A percentile compares a stretch with the other conserved stretches of the same genome.
Evolutionary conservation across 2,888 invertebrate genomes (phyloP).

Genomic region (Dugesia japonica): DNA sequence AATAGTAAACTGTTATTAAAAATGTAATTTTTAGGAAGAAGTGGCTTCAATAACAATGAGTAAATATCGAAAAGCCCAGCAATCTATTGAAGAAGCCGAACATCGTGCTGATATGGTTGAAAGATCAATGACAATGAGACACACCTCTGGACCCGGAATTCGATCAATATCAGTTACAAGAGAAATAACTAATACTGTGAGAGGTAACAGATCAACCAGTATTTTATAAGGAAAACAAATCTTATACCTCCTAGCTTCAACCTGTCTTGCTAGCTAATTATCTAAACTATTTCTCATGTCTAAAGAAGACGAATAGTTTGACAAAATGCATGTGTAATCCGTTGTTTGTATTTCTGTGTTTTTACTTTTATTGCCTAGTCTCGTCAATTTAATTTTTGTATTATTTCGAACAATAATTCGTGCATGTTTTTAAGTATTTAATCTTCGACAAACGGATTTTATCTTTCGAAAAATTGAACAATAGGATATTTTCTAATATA

Average conservation of each 20-base stretch:
- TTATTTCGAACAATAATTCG: slow-evolving; percentile 9
- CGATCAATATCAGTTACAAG: slow-evolving; percentile 25
- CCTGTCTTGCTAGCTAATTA: slow-evolving; percentile 9
- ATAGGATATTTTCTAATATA: slow-evolving; percentile 14
- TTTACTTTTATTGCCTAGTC: background rate
- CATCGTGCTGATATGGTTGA: slow-evolving; percentile 45
- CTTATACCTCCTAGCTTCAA: slow-evolving; percentile 12
- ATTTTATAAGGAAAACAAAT: background rate
- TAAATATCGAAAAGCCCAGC: slow-evolving; percentile 47
- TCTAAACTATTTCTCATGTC: background rate
- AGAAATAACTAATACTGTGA: background rate
- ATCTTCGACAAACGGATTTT: background rate
- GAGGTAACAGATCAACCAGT: slow-evolving; percentile 25
- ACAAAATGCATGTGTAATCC: background rate
- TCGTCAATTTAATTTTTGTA: background rate
- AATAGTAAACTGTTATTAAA: background rate
- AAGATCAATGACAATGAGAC: slow-evolving; percentile 41
- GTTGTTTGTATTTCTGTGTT: background rate
- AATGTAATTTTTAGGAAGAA: slow-evolving; percentile 42
- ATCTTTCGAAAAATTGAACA: background rate
- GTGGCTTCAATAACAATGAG: slow-evolving; percentile 47
- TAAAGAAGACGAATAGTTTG: background rate
- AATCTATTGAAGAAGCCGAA: slow-evolving; percentile 46
- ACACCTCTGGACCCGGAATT: slow-evolving; percentile 34
- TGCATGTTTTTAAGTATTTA: background rate